Base-by-base conservation (phyloP, 2,113 vertebrate genomes). In the Tragelaphus scriptus region DNA sequence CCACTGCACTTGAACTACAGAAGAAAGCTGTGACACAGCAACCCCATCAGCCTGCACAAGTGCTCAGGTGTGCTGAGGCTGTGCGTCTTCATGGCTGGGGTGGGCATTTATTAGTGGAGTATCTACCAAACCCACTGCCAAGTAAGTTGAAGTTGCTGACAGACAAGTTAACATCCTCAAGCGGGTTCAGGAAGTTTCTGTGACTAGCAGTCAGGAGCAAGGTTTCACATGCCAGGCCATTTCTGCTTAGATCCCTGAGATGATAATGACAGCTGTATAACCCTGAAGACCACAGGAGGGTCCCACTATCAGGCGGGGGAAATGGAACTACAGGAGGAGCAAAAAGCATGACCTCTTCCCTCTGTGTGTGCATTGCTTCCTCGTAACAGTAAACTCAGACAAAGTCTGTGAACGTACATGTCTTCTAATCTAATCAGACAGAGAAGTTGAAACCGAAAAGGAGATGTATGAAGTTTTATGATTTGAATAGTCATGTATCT, bases 401-500 rank as follows among this genome's bases (percentile, higher is more conserved):
- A 56, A 93, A 85, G 47, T 32, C 58, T 25, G 10, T 17, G 63
- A 97, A 97, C 40, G 55, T 77, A 81, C 30, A 3, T 90, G 86
- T 97, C 95, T 97, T 98, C 97, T 97, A 94, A 92, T 80, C 47
- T 59, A 51, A 61, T 96, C 93, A 95, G 80, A 98, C 92, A 92
- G 93, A 98, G 97, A 98, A 98, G 93, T 8, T 55, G 96, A 98
- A 98, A 98, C 92, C 71, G 96, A 98, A 98, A 98, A 94, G 58
- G 40, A 97, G 92, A 98, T 96, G 94, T 98, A 92, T 80, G 32
- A 65, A 97, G 97, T 26, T 95, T 94, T 97, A 97, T 97, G 98
- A 98, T 98, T 97, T 98, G 98, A 98, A 98, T 97, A 98, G 98
- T 95, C 97, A 96, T 79, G 95, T 97, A 97, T 97, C 96, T 98